Evolutionary conservation across 2,888 invertebrate species (phyloP).

Genomic region (Acleris sparsana): DNA sequence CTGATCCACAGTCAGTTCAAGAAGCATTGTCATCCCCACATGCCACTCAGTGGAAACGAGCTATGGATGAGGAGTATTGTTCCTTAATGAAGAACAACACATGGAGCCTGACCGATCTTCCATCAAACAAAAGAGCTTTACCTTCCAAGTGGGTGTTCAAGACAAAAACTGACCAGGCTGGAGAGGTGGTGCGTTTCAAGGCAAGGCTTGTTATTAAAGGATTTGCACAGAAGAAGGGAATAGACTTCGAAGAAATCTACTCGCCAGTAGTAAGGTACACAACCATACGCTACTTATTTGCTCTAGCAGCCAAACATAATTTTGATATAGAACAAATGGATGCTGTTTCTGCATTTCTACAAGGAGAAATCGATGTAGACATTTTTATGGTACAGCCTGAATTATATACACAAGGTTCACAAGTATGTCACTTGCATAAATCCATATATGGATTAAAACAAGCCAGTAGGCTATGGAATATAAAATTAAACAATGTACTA

Average conservation of each 20-base stretch:
- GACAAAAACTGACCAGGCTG: background rate
- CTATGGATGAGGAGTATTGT: too few relatives aligned
- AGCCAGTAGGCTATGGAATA: conserved; percentile 3
- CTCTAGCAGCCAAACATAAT: conserved; percentile 1
- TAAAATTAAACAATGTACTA: background rate
- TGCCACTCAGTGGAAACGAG: too few relatives aligned
- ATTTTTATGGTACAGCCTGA: conserved; percentile 14
- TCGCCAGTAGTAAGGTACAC: too few relatives aligned
- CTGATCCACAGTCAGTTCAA: too few relatives aligned
- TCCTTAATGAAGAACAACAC: too few relatives aligned
- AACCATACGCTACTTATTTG: too few relatives aligned
- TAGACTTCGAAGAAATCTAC: background rate
- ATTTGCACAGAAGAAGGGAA: background rate
- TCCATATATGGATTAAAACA: conserved; percentile 24
- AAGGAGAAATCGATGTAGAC: conserved; percentile 8
- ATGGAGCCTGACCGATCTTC: too few relatives aligned
- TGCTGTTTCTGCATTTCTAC: conserved; percentile 16
- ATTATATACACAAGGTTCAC: conserved; percentile 6
- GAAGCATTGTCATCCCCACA: too few relatives aligned
- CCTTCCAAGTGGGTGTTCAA: conserved; percentile 43
- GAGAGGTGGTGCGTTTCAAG: background rate
- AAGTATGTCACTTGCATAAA: conserved; percentile 22
- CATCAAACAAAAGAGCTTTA: too few relatives aligned
- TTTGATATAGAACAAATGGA: conserved; percentile 17
- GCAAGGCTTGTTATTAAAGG: background rate